Evolutionary conservation across 2,797 vertebrate genomes (phyloP), one percentile per base, ranked within the genome.

Genomic region (Ctenopoma multispine): DNA sequence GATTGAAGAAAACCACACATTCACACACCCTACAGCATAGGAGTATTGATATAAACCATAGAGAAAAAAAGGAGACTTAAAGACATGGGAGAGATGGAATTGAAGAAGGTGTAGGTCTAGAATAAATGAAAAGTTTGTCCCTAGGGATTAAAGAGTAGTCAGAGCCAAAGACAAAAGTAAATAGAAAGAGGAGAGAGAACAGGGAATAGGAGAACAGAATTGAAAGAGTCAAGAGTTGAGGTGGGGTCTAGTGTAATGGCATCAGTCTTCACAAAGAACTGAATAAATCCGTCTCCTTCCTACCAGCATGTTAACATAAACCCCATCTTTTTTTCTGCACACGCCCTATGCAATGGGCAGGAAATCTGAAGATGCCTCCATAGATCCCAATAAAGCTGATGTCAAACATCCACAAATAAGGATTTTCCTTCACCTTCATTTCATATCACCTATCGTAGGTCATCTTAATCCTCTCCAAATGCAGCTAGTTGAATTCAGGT

Each of bases 91-190:
- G 50, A 18, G 63, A 63, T 61, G 46, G 63, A 43, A 80, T 15
- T 63, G 71, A 84, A 85, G 36, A 75, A 85, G 79, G 77, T 81
- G 63, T 67, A 72, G 60, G 62, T 4, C 46, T 18, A 44, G 84
- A 77, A 86, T 82, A 87, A 84, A 87, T 85, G 69, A 82, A 79
- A 83, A 61, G 68, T 15, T 3, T 34, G 69, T 81, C 82, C 38
- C 68, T 0, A 1, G 71, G 60, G 85, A 86, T 80, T 79, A 73
- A 38, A 67, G 51, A 63, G 58, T 10, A 66, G 59, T 63, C 56
- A 18, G 55, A 63, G 72, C 31, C 31, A 27, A 57, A 75, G 83
- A 77, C 81, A 86, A 81, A 89, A 65, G 83, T 78, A 87, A 82
- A 87, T 41, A 76, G 79, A 82, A 66, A 75, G 65, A 79, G 43